A percentile compares a stretch with the other conserved stretches of the same genome.
These are phyloP conservation scores for Albula glossodonta DNA, from an alignment of 2,113 vertebrate genomes.

Conservation along the genomic window DNA sequence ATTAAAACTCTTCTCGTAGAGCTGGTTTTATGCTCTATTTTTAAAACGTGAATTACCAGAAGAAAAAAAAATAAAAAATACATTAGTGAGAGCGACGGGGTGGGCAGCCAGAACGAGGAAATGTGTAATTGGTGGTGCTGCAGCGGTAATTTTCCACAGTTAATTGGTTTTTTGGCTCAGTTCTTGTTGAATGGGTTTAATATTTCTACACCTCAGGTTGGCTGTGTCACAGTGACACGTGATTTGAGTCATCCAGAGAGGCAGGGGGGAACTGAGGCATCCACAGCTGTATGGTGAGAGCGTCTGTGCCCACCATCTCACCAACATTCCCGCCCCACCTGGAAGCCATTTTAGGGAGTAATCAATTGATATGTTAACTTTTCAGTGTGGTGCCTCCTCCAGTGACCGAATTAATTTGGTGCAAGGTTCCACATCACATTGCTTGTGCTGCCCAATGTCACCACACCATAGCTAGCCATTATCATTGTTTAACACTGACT, in stretches of 20 bases:
- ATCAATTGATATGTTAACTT: not conserved
- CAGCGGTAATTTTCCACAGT: conserved; percentile 20
- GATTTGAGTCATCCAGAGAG: conserved; percentile 30
- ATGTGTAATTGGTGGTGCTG: conserved; percentile 25
- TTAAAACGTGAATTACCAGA: not conserved
- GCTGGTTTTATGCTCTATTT: not conserved
- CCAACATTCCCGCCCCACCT: not conserved
- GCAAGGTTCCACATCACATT: not conserved
- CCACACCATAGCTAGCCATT: not conserved
- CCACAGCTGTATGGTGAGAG: not conserved
- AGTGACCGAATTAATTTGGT: not conserved
- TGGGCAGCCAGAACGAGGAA: conserved; percentile 11
- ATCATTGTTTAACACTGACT: not conserved
- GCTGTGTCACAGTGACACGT: conserved; percentile 13
- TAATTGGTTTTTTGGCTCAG: conserved; percentile 39
- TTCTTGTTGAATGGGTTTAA: conserved; percentile 31
- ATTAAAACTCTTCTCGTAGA: conserved; percentile 13
- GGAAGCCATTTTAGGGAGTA: too few relatives aligned
- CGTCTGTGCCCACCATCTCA: not conserved
- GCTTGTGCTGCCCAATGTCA: not conserved
- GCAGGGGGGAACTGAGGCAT: not conserved
- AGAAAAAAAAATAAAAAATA: conserved; percentile 13
- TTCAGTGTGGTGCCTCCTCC: not conserved
- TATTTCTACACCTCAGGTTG: conserved; percentile 41
- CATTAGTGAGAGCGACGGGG: conserved; percentile 5